Evolutionary conservation across 2,113 vertebrate genomes (phyloP).

Genomic region (Phrynocephalus versicolor): DNA sequence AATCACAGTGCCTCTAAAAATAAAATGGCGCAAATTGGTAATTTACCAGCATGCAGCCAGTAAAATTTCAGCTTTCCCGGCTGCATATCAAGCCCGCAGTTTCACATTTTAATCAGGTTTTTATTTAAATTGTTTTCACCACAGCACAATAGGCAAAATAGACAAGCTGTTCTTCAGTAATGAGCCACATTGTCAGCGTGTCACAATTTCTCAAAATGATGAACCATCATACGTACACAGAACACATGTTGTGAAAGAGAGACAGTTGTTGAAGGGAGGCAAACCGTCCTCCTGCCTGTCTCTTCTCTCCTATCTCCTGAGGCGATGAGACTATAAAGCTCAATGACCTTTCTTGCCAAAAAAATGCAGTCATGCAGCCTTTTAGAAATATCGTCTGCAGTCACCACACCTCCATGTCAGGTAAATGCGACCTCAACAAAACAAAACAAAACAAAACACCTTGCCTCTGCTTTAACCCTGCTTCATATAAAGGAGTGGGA

Average conservation of each 20-base stretch:
- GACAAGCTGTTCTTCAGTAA: conserved; percentile 50
- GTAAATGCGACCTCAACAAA: conserved; percentile 25
- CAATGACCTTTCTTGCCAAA: conserved; percentile 20
- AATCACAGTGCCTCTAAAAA: conserved; percentile 46
- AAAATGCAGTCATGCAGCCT: conserved; percentile 22
- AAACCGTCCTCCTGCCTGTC: conserved; percentile 14
- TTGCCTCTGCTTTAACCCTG: neutral
- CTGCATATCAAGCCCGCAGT: conserved; percentile 51
- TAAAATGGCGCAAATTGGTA: conserved; percentile 56
- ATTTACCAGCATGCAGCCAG: conserved; percentile 60
- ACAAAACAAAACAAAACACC: neutral
- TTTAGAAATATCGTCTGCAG: conserved; percentile 24
- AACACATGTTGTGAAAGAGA: conserved; percentile 25
- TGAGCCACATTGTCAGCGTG: conserved; percentile 20
- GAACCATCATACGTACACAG: conserved; percentile 19
- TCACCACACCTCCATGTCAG: neutral
- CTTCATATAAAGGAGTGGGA: neutral
- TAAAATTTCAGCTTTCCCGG: conserved; percentile 60
- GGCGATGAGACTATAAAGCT: neutral
- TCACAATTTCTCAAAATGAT: conserved; percentile 44
- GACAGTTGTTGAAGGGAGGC: conserved; percentile 32
- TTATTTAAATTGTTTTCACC: conserved; percentile 70
- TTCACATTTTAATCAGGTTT: conserved; percentile 64
- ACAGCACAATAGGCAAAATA: conserved; percentile 53
- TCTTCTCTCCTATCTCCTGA: conserved; percentile 33